phyloP scores from a whole-genome alignment of 2,888 invertebrate species.

The Euzetes globulus region DNA sequence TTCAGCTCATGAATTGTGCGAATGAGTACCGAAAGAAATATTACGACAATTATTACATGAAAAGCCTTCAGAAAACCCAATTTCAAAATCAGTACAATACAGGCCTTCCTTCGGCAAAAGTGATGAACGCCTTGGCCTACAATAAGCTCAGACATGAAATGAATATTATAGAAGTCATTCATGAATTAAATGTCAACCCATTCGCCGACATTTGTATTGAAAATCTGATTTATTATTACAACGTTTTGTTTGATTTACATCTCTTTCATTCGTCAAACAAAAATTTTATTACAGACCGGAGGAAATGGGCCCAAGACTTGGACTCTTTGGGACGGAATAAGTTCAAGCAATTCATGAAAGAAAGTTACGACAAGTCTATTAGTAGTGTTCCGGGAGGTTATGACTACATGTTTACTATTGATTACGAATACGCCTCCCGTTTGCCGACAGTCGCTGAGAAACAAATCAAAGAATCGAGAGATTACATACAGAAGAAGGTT shows the following conservation, averaged over 20 bases:
- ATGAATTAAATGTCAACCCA: background rate
- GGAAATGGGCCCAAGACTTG: background rate
- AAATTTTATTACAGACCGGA: background rate
- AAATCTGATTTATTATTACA: background rate
- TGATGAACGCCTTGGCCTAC: no score
- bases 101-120: background rate
- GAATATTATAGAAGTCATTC: background rate
- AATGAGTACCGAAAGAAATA: background rate
- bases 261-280: background rate
- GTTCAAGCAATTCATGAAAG: background rate
- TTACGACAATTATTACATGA: background rate
- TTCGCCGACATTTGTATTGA: background rate
- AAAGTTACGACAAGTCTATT: background rate
- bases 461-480: background rate
- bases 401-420: background rate
- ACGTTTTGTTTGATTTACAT: background rate
- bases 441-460: background rate
- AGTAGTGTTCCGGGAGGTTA: background rate
- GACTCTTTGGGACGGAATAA: background rate
- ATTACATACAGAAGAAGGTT: background rate
- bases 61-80: background rate
- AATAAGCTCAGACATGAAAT: no score
- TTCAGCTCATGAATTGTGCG: background rate
- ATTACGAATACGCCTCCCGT: background rate
- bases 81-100: background rate